Conservation (phyloP, 2,113 vertebrate species). For the Halichoeres trimaculatus region DNA sequence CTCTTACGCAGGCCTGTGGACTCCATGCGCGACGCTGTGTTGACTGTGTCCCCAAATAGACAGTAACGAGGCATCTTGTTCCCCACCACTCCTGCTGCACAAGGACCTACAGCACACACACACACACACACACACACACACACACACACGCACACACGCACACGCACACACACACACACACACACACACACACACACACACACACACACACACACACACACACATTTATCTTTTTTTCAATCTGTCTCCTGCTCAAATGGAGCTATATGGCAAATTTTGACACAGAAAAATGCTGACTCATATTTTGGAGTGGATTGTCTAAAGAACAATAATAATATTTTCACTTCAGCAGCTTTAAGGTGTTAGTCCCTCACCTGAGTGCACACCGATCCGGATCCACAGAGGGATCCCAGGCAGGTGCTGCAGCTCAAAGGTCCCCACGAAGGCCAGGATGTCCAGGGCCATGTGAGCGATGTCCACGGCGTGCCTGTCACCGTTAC, state of each 20-base stretch:
- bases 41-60: conserved; percentile 95
- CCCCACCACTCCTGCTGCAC: conserved; percentile 95
- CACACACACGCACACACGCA: no score
- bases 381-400: conserved; percentile 98
- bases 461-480: conserved; percentile 97
- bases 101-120: conserved; percentile 85
- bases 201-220: no score
- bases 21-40: conserved; percentile 97
- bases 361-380: conserved; percentile 87
- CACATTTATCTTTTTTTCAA: no score
- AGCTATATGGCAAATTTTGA: no score
- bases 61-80: conserved; percentile 98
- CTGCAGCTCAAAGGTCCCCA: conserved; percentile 92
- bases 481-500: conserved; percentile 94
- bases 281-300: no score
- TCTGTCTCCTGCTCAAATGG: no score
- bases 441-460: conserved; percentile 94
- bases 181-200: no score
- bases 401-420: conserved; percentile 95
- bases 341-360: background rate
- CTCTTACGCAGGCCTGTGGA: conserved; percentile 94
- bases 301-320: no score
- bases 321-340: no score
- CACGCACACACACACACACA: no score
- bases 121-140: background rate